Evolutionary conservation across 2,113 vertebrate genomes (phyloP).

Genomic region (Cardinalis cardinalis): DNA sequence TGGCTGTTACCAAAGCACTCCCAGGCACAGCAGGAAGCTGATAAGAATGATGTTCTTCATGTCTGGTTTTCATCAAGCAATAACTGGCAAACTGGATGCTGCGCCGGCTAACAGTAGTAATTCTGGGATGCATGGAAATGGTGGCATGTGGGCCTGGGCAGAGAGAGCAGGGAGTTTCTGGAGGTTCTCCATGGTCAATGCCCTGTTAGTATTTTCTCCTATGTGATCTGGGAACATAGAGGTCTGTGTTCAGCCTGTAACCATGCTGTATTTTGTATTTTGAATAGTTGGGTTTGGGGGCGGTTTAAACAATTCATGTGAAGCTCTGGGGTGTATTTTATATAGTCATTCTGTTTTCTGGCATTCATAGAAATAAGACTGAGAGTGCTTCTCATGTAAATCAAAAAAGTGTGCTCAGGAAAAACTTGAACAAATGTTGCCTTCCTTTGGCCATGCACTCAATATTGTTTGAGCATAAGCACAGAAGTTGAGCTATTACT

Average conservation of each 20-base stretch:
- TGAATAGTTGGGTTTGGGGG: not conserved
- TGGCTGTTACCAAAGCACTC: not conserved
- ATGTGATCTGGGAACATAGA: not conserved
- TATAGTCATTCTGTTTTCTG: not conserved
- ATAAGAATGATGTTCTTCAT: not conserved
- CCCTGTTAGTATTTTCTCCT: not conserved
- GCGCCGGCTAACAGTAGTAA: not conserved
- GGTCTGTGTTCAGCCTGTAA: not conserved
- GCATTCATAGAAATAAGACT: not conserved
- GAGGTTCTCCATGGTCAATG: not conserved
- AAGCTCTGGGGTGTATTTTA: not conserved
- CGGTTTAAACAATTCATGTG: fast-evolving
- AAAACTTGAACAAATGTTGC: not conserved
- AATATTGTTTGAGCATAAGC: not conserved
- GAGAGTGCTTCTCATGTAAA: not conserved
- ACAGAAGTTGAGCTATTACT: not conserved
- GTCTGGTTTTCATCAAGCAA: not conserved
- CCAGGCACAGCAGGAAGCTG: not conserved
- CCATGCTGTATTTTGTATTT: not conserved
- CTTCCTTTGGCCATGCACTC: not conserved
- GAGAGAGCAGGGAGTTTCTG: not conserved
- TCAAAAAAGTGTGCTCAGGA: not conserved
- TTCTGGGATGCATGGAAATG: not conserved
- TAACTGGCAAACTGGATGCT: not conserved
- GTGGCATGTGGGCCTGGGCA: not conserved